Conservation (phyloP, 2,888 invertebrate genomes). For the Podabrus alpinus region DNA sequence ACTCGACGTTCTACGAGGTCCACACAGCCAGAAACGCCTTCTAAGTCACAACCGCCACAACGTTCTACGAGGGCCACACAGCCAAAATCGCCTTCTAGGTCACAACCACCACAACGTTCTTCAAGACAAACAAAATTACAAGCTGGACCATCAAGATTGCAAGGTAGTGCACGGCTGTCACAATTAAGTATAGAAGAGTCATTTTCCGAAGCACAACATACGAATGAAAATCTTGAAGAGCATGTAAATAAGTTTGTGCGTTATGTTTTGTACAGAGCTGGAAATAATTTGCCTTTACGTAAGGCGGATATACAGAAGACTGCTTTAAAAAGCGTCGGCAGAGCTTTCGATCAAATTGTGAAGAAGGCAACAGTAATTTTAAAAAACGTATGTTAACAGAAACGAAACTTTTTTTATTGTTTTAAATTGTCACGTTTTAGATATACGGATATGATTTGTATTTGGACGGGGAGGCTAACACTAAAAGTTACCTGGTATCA, state of each 20-base stretch:
- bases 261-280: conserved; percentile 17
- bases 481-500: conserved; percentile 18
- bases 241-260: conserved; percentile 16
- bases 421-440: conserved; percentile 1
- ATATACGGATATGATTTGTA: conserved; percentile 23
- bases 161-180: neutral
- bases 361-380: conserved; percentile 5
- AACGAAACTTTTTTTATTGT: neutral
- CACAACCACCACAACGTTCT: neutral
- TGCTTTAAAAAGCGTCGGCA: conserved; percentile 10
- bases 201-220: neutral
- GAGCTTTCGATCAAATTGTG: conserved; percentile 11
- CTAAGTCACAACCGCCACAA: neutral
- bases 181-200: conserved; percentile 7
- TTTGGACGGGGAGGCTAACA: neutral
- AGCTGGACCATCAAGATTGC: neutral
- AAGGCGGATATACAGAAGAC: conserved; percentile 18
- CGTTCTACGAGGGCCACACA: neutral
- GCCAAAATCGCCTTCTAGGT: neutral
- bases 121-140: neutral
- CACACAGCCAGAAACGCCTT: neutral
- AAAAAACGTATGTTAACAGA: conserved; percentile 3
- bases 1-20: neutral
- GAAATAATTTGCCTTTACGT: conserved; percentile 19
- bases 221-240: conserved; percentile 10